Percentiles rank a stretch among this genome's conserved stretches.
Conservation (phyloP, 2,797 vertebrate genomes). For the Pachyuromys duprasi region DNA sequence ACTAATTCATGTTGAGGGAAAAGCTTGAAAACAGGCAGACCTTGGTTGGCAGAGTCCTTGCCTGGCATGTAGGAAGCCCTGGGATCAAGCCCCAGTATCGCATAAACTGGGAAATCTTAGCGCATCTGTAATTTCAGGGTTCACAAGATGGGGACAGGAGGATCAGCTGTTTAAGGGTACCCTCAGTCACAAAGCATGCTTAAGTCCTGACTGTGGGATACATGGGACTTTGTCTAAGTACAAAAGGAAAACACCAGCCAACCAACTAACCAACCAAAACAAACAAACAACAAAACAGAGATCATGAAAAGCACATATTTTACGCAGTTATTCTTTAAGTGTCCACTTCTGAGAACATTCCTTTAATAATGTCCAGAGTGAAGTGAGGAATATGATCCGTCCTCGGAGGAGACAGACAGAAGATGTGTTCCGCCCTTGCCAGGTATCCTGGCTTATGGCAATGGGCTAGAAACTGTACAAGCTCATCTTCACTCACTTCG, state of each 20-base stretch:
- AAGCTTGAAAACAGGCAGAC: constrained; percentile 6
- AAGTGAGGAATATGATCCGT: neutral
- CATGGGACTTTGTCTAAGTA: neutral
- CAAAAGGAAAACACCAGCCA: neutral
- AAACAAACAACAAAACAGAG: neutral
- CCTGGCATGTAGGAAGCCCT: neutral
- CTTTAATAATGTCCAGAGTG: neutral
- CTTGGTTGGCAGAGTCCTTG: neutral
- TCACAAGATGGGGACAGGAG: neutral
- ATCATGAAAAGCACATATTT: constrained; percentile 28
- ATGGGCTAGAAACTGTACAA: constrained; percentile 49
- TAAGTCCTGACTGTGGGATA: neutral
- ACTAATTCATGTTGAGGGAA: neutral
- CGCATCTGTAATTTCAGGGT: neutral
- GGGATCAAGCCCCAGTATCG: neutral
- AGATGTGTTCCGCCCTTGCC: neutral
- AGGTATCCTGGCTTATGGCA: neutral
- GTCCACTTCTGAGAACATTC: constrained; percentile 43
- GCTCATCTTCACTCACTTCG: constrained; percentile 58
- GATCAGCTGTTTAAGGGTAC: neutral
- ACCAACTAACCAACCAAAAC: neutral
- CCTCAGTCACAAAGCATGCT: neutral
- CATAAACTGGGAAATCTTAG: neutral
- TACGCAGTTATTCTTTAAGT: constrained; percentile 37
- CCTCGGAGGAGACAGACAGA: neutral